These are phyloP conservation scores for Melanerpes formicivorus DNA, from an alignment of 2,113 vertebrate genomes.

Conservation along the genomic window DNA sequence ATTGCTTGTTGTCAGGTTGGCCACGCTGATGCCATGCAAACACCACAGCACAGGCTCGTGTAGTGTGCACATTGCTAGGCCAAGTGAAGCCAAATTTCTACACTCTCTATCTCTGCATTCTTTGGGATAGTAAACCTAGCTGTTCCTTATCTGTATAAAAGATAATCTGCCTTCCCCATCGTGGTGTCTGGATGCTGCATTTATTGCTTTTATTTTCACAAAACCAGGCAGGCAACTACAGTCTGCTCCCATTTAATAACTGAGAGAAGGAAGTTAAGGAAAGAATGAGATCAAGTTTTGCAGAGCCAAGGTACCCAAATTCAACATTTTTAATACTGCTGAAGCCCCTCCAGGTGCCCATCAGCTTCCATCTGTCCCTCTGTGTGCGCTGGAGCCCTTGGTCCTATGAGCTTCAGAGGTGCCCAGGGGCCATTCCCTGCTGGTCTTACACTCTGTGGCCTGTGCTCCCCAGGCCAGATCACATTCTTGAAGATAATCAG, in stretches of 20 bases:
- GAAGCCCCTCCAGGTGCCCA: neutral
- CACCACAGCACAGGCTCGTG: neutral
- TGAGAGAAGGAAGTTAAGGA: neutral
- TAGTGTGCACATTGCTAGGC: neutral
- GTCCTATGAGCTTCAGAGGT: neutral
- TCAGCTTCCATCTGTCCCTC: neutral
- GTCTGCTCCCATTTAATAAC: neutral
- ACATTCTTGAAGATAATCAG: neutral
- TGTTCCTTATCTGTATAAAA: neutral
- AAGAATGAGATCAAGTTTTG: neutral
- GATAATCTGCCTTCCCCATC: neutral
- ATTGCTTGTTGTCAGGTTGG: neutral
- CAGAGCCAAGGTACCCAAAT: neutral
- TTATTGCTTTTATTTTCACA: neutral
- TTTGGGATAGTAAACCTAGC: neutral
- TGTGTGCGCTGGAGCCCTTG: neutral
- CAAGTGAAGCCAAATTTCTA: neutral
- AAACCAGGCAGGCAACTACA: neutral
- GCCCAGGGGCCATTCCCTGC: neutral
- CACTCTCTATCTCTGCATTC: neutral
- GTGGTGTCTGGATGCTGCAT: neutral
- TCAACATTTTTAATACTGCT: neutral
- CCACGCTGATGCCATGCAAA: neutral
- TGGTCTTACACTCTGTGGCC: rapidly evolving
- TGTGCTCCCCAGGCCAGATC: neutral